Base-by-base conservation (phyloP, 2,888 invertebrate species). In the Acrobasis suavella region DNA sequence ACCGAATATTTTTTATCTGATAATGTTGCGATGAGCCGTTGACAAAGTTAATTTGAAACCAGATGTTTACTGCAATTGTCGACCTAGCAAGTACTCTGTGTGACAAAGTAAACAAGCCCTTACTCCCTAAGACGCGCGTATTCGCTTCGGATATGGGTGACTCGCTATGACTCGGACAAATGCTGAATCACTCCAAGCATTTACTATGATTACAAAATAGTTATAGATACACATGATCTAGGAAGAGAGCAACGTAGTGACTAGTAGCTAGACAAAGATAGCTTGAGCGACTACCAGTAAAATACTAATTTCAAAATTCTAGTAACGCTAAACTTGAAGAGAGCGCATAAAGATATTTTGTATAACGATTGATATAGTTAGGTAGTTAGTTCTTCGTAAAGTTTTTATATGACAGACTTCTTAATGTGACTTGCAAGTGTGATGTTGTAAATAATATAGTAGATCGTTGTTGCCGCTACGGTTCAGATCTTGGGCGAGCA, bases 341-440 rank as follows among this genome's bases (percentile, higher is more conserved):
- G 84, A 89, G 78, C 81, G 79, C 78, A 79, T 82, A 82, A 85
- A 86, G 77, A 87, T 91, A 90, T 91, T 91, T 91, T 91, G 87
- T 91, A 91, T 91, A 90, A 89, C 86, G 83, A 89, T 87, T 85
- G 82, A 86, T 84, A 78, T 85, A 81, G 71, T 78, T 87, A 87
- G 80, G 69, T 88, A 88, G 80, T 74, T 88, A 88, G 80, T 74
- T 81, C 84, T 89, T 86, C 82, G 80, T 87, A 86, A 87, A 83
- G 83, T 88, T 89, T 90, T 89, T 90, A 91, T 88, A 89, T 86
- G 83, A 87, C 86, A 83, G 83, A 86, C 82, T 87, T 86, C 85
- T 87, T 79, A 81, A 89, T 86, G 91, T 91, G 89, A 89, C 91
- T 89, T 87, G 85, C 85, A 86, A 89, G 89, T 91, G 91, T 90